Base-by-base conservation (phyloP, 2,888 invertebrate genomes). In the Morpho helenor region DNA sequence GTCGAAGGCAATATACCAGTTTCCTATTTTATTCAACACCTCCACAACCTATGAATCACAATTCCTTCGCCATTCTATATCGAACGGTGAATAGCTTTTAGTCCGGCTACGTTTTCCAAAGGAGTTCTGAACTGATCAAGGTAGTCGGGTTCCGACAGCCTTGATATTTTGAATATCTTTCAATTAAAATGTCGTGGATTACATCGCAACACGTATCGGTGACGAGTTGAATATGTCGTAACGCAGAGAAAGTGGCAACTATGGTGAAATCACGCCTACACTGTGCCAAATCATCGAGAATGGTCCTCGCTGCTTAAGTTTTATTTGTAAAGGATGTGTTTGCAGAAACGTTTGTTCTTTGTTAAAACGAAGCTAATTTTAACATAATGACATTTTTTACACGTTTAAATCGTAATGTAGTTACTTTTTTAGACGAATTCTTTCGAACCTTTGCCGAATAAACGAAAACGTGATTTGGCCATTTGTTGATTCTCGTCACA, bases 231-330 rank as follows among this genome's bases (percentile, higher is more conserved):
- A 61, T 65, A 66, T 62, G 69, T 87, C 84, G 77, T 85, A 79
- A 84, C 82, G 68, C 69, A 77, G 88, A 86, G 89, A 90, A 89
- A 90, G 89, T 82, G 72, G 78, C 72, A 73, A 66, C 63, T 73
- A 81, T 87, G 87, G 87, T 83, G 87, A 89, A 89, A 88, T 84
- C 85, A 82, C 87, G 78, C 89, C 87, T 85, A 88, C 89, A 72
- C 75, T 81, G 86, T 82, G 87, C 86, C 82, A 82, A 88, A 87
- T 86, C 75, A 81, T 80, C 73, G 74, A 77, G 70, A 79, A 76
- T 76, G 64, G 70, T 70, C 75, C 76, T 74, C 76, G 75, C 75
- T 76, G 70, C 75, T 73, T 80, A 79, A 74, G 71, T 74, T 73
- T 73, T 75, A 75, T 68, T 64, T 70, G 68, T 63, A 84, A 84